Percentiles rank a stretch among this genome's conserved stretches.
Conservation (phyloP, 1,140 invertebrate genomes). For the Camponotus floridanus region DNA sequence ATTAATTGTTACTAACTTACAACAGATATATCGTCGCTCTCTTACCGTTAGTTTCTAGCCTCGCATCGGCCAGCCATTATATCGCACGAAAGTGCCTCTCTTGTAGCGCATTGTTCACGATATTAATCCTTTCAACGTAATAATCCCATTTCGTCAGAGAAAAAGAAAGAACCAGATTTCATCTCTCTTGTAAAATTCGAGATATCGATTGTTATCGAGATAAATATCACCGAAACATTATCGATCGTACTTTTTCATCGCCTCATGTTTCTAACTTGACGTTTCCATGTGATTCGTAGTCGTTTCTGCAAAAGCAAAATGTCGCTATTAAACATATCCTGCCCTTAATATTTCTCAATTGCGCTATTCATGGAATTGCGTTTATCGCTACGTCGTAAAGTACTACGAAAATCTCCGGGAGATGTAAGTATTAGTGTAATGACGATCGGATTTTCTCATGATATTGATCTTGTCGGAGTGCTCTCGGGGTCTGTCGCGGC, state of each 20-base stretch:
- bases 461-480: constrained; percentile 66
- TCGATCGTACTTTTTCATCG: neutral
- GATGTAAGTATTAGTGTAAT: constrained; percentile 59
- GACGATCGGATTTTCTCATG: constrained; percentile 69
- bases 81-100: neutral
- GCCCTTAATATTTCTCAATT: neutral
- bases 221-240: neutral
- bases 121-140: neutral
- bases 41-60: neutral
- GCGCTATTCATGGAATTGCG: neutral
- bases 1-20: constrained; percentile 34
- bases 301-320: neutral
- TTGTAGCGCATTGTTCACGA: neutral
- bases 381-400: neutral
- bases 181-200: neutral
- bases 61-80: neutral
- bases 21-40: constrained; percentile 6
- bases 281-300: neutral
- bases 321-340: neutral
- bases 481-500: constrained; percentile 57
- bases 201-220: neutral
- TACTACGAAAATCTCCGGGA: constrained; percentile 41
- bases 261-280: neutral
- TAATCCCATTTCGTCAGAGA: neutral
- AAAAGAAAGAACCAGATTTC: neutral